Percentiles rank a stretch among this genome's conserved stretches.
phyloP scores from a whole-genome alignment of 2,888 invertebrate genomes.

The Andricus curvator region DNA sequence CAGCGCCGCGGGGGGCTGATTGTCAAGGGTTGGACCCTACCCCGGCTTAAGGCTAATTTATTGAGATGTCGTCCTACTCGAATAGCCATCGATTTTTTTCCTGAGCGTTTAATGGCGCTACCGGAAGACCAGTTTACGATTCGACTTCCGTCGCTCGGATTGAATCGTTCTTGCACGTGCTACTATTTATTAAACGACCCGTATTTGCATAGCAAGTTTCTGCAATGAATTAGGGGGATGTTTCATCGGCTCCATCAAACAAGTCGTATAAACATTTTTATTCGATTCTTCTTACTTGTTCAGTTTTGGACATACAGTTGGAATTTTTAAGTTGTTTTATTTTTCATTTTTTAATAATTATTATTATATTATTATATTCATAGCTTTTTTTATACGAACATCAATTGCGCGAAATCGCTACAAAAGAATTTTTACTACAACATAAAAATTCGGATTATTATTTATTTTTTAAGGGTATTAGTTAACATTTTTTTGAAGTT shows the following conservation, averaged over 20 bases:
- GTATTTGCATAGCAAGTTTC: constrained; percentile 36
- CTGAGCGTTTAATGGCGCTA: constrained; percentile 37
- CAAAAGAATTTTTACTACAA: no score
- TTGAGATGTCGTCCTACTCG: constrained; percentile 70
- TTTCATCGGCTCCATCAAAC: not conserved
- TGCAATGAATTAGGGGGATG: constrained; percentile 31
- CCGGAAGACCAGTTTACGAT: constrained; percentile 40
- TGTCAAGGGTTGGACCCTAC: constrained; percentile 67
- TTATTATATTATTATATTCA: no score
- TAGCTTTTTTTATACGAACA: no score
- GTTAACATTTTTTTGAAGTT: no score
- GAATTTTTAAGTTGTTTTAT: no score
- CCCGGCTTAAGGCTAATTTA: constrained; percentile 72
- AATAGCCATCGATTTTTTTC: constrained; percentile 55
- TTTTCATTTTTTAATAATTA: no score
- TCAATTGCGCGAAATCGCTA: no score
- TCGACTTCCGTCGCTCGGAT: constrained; percentile 39
- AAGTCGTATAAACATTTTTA: not conserved
- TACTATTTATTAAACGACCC: constrained; percentile 39
- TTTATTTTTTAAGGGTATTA: no score
- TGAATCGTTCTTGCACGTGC: constrained; percentile 39
- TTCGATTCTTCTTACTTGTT: not conserved
- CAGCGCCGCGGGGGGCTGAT: constrained; percentile 75
- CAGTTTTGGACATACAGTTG: no score
- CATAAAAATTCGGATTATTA: no score